Percentiles rank a stretch among this genome's conserved stretches.
Evolutionary conservation across 2,888 invertebrate genomes (phyloP).

Genomic region (Stenoptilia bipunctidactyla): DNA sequence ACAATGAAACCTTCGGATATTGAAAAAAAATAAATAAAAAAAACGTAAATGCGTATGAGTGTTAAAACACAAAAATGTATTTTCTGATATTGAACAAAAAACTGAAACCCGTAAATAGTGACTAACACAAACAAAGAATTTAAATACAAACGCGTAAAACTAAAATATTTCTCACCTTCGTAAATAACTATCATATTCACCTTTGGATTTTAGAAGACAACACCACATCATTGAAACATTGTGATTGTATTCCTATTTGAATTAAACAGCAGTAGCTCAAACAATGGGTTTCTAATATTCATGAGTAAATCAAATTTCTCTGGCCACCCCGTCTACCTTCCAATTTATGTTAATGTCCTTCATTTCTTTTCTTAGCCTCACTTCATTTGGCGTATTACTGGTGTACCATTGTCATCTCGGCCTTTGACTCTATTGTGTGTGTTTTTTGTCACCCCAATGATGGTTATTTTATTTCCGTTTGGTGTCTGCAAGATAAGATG

Average conservation of each 20-base stretch:
- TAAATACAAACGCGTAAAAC: too few species aligned
- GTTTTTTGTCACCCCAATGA: conserved; percentile 55
- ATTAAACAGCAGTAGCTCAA: neutral
- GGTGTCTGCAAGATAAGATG: too few species aligned
- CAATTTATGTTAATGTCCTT: conserved; percentile 57
- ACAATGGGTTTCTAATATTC: conserved; percentile 18
- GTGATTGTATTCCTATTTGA: conserved; percentile 3
- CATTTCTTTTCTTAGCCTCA: conserved; percentile 45
- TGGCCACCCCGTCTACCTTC: conserved; percentile 25
- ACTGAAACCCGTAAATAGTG: too few species aligned
- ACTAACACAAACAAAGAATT: too few species aligned
- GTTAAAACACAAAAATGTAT: too few species aligned
- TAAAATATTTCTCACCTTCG: too few species aligned
- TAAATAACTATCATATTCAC: too few species aligned
- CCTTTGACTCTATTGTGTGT: conserved; percentile 69
- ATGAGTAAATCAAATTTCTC: conserved; percentile 25
- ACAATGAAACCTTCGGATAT: too few species aligned
- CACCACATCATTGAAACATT: conserved; percentile 9
- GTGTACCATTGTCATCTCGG: conserved; percentile 49
- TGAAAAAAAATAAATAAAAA: too few species aligned
- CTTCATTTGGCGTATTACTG: conserved; percentile 59
- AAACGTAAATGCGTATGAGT: too few species aligned
- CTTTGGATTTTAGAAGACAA: conserved; percentile 2
- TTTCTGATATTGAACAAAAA: too few species aligned
- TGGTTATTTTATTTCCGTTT: conserved; percentile 68